A percentile compares a stretch with the other conserved stretches of the same genome.
Conservation (phyloP, 2,888 invertebrate species). For the Tinea trinotella region DNA sequence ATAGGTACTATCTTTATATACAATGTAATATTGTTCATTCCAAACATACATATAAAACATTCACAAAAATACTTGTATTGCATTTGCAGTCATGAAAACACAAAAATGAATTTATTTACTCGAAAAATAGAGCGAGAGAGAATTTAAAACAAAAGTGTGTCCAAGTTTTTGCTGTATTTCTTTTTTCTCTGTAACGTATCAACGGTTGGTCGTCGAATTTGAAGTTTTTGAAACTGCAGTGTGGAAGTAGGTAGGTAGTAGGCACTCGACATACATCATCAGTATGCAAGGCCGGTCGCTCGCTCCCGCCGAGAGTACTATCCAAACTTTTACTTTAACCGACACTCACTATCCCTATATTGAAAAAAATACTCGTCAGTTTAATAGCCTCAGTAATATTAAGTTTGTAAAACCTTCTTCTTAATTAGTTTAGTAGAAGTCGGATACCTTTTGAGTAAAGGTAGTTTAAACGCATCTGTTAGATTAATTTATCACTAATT, state of each 20-base stretch:
- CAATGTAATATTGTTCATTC: no score
- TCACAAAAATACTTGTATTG: no score
- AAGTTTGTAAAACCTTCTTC: not conserved
- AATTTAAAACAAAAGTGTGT: no score
- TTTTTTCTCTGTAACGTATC: not conserved
- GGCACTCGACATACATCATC: constrained; percentile 15
- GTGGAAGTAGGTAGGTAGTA: not conserved
- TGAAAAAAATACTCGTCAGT: not conserved
- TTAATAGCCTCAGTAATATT: not conserved
- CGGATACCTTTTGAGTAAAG: no score
- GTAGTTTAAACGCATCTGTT: no score
- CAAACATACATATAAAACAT: no score
- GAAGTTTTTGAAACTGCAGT: not conserved
- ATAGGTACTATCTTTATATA: no score
- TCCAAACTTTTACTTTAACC: constrained; percentile 11
- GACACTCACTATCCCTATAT: constrained; percentile 1
- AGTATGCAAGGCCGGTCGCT: constrained; percentile 8
- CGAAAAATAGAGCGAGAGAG: no score
- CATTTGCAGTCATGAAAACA: no score
- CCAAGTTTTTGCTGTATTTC: not conserved
- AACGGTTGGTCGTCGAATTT: constrained; percentile 7
- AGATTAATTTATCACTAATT: no score
- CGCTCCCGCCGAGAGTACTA: not conserved
- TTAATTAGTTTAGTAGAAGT: not conserved
- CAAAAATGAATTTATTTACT: no score